Evolutionary conservation across 2,888 invertebrate species (phyloP).

Genomic region (Philonicus albiceps): DNA sequence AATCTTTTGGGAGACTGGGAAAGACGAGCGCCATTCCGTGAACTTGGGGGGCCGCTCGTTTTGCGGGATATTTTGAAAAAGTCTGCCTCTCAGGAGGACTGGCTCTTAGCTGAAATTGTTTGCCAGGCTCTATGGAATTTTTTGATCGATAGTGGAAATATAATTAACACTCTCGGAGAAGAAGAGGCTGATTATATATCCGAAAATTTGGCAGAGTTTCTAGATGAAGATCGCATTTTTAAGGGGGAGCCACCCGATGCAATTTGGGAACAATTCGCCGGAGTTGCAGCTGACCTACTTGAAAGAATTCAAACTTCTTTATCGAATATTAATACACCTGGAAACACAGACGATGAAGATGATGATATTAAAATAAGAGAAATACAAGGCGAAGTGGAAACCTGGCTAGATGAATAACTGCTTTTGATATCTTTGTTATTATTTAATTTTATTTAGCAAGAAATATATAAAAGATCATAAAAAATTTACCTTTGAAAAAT

Average conservation of each 20-base stretch:
- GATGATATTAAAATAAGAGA: slow-evolving; percentile 42
- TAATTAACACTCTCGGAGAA: slow-evolving; percentile 64
- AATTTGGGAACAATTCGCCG: slow-evolving; percentile 78
- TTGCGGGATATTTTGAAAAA: slow-evolving; percentile 67
- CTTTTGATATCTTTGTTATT: background rate
- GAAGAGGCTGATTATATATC: slow-evolving; percentile 67
- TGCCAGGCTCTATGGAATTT: slow-evolving; percentile 81
- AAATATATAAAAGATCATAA: background rate
- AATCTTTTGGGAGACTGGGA: slow-evolving; percentile 75
- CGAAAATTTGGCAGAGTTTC: slow-evolving; percentile 66
- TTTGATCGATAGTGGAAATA: slow-evolving; percentile 66
- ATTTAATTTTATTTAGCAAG: background rate
- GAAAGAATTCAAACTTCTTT: slow-evolving; percentile 64
- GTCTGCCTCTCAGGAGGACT: slow-evolving; percentile 69
- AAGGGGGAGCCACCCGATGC: slow-evolving; percentile 55
- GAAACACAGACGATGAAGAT: slow-evolving; percentile 46
- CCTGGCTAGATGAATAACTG: slow-evolving; percentile 3
- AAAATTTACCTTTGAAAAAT: background rate
- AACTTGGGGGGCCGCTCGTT: slow-evolving; percentile 65
- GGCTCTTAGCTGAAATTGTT: slow-evolving; percentile 75
- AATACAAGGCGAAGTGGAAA: background rate
- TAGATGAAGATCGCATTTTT: slow-evolving; percentile 69
- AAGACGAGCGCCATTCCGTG: slow-evolving; percentile 66
- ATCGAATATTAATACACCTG: slow-evolving; percentile 47
- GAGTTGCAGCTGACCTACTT: slow-evolving; percentile 76